Percentiles rank a stretch among this genome's conserved stretches.
Conservation (phyloP, 2,888 invertebrate species). For the Axea sp. region DNA sequence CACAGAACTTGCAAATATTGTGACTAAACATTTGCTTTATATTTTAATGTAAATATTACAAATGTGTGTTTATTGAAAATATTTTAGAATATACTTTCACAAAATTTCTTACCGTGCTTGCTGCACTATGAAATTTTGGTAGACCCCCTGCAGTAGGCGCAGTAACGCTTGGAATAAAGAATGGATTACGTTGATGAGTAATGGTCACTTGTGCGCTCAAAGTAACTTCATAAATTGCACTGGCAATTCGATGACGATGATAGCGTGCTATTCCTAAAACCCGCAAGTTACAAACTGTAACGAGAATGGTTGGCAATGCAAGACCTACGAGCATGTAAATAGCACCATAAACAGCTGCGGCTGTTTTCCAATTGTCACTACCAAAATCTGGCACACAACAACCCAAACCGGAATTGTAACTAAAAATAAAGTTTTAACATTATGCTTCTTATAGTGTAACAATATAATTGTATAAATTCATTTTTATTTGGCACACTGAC, state of each 20-base stretch:
- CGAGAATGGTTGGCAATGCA: constrained; percentile 84
- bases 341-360: constrained; percentile 84
- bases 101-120: constrained; percentile 71
- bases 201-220: constrained; percentile 91
- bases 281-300: constrained; percentile 87
- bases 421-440: constrained; percentile 41
- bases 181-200: constrained; percentile 89
- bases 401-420: constrained; percentile 82
- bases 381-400: constrained; percentile 85
- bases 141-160: constrained; percentile 80
- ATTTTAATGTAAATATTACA: too few relatives aligned
- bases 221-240: constrained; percentile 91
- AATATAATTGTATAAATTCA: too few relatives aligned
- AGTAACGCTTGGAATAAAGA: constrained; percentile 85
- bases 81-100: too few relatives aligned
- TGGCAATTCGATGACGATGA: constrained; percentile 90
- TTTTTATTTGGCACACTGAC: too few relatives aligned
- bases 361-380: constrained; percentile 80
- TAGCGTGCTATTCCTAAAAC: constrained; percentile 83
- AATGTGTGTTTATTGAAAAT: too few relatives aligned
- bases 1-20: too few relatives aligned
- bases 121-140: constrained; percentile 75
- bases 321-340: constrained; percentile 84
- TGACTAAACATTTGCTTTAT: too few relatives aligned
- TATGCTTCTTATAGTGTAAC: too few relatives aligned